These are phyloP conservation scores for Sarcophaga bullata DNA, from an alignment of 1,140 invertebrate genomes.

Conservation along the genomic window DNA sequence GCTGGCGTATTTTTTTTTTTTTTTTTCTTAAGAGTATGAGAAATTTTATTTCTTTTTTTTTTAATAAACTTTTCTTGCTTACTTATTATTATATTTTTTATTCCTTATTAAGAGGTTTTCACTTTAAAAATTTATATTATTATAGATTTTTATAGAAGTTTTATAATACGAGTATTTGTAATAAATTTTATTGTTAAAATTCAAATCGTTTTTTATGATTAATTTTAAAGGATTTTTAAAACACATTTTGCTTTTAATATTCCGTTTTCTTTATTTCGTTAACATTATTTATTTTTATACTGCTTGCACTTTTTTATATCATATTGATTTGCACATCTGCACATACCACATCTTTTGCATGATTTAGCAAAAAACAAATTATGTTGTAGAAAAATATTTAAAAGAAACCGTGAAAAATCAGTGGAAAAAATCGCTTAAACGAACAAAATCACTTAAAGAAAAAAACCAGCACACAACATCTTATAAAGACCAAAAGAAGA, in stretches of 20 bases:
- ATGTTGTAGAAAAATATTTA: background rate
- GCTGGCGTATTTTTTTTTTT: background rate
- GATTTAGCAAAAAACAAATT: background rate
- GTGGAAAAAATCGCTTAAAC: background rate
- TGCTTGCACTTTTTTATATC: background rate
- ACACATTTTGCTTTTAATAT: conserved; percentile 5
- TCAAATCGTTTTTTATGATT: conserved; percentile 7
- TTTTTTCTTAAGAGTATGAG: conserved; percentile 5
- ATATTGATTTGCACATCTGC: too few relatives aligned
- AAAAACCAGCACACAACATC: background rate
- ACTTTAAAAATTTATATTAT: conserved; percentile 20
- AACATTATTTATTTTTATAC: background rate
- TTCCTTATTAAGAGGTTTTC: conserved; percentile 32
- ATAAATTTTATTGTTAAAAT: background rate
- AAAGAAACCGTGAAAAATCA: background rate
- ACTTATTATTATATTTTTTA: background rate
- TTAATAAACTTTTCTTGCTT: background rate
- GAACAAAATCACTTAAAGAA: conserved; percentile 22
- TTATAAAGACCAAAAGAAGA: conserved; percentile 33
- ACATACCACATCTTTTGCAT: background rate
- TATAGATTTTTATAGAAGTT: background rate
- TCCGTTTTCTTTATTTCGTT: background rate
- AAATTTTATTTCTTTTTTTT: conserved; percentile 29
- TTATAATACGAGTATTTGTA: background rate
- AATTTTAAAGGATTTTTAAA: background rate